Evolutionary conservation across 2,797 vertebrate genomes (phyloP).

Genomic region (Alectoris magna): DNA sequence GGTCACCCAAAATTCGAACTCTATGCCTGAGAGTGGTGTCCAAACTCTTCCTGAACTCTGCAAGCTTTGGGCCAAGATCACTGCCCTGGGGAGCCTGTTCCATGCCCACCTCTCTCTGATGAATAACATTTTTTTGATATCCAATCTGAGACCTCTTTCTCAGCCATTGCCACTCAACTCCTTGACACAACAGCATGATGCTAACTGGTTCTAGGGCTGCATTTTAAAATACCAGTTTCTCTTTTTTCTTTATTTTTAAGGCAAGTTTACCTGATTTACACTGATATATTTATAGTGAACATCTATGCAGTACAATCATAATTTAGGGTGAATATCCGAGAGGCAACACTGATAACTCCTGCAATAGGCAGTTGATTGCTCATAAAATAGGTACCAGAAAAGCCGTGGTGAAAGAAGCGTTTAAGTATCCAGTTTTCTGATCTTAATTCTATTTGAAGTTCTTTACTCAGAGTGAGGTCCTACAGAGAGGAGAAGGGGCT

Average conservation of each 20-base stretch:
- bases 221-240: slow-evolving; percentile 57
- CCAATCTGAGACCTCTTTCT: slow-evolving; percentile 4
- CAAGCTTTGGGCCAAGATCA: not conserved
- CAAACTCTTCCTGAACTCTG: not conserved
- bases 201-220: slow-evolving; percentile 34
- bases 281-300: slow-evolving; percentile 49
- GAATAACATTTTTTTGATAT: not conserved
- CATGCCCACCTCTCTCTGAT: not conserved
- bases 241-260: slow-evolving; percentile 37
- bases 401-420: not conserved
- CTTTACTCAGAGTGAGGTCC: slow-evolving; percentile 46
- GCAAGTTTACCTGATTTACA: slow-evolving; percentile 11
- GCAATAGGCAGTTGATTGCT: slow-evolving; percentile 26
- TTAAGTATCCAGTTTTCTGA: slow-evolving; percentile 16
- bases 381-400: slow-evolving; percentile 16
- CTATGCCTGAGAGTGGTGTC: not conserved
- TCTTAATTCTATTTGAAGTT: slow-evolving; percentile 35
- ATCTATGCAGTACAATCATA: not conserved
- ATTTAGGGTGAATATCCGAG: slow-evolving; percentile 44
- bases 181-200: slow-evolving; percentile 41
- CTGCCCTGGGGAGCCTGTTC: not conserved
- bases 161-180: slow-evolving; percentile 45
- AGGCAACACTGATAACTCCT: slow-evolving; percentile 23
- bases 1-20: not conserved
- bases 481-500: slow-evolving; percentile 51